phyloP scores from a whole-genome alignment of 2,797 vertebrate genomes.

The Chrysocyon brachyurus region DNA sequence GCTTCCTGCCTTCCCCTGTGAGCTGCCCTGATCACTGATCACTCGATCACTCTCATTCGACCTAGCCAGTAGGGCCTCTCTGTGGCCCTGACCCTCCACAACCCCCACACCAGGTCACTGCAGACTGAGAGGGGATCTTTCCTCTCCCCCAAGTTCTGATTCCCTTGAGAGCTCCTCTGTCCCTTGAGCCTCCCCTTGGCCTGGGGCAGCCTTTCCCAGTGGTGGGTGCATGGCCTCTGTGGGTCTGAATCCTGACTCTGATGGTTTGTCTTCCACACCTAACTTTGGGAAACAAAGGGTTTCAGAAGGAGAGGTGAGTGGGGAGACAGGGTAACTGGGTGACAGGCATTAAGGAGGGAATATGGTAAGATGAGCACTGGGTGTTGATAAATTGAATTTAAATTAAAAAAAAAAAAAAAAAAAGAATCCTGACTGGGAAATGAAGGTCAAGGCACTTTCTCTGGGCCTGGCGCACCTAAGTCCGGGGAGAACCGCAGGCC shows the following conservation, averaged over 20 bases:
- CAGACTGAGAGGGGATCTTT: not conserved
- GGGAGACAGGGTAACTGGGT: no score
- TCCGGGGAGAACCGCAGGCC: not conserved
- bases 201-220: rapidly evolving
- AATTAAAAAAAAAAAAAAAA: no score
- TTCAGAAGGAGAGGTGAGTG: no score
- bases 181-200: not conserved
- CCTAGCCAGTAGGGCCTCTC: not conserved
- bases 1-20: not conserved
- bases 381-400: no score
- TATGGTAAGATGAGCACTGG: no score
- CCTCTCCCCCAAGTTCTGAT: not conserved
- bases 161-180: rapidly evolving
- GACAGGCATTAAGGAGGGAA: no score
- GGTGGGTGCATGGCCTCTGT: not conserved
- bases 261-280: no score
- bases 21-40: no score
- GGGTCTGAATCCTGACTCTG: not conserved
- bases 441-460: not conserved
- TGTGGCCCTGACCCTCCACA: not conserved
- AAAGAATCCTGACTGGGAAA: not conserved
- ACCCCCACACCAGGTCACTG: not conserved
- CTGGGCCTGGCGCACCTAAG: not conserved
- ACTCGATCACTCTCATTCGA: no score
- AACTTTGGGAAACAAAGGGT: no score